Evolutionary conservation across 2,797 vertebrate genomes (phyloP).

Genomic region (Lepus oiostolus): DNA sequence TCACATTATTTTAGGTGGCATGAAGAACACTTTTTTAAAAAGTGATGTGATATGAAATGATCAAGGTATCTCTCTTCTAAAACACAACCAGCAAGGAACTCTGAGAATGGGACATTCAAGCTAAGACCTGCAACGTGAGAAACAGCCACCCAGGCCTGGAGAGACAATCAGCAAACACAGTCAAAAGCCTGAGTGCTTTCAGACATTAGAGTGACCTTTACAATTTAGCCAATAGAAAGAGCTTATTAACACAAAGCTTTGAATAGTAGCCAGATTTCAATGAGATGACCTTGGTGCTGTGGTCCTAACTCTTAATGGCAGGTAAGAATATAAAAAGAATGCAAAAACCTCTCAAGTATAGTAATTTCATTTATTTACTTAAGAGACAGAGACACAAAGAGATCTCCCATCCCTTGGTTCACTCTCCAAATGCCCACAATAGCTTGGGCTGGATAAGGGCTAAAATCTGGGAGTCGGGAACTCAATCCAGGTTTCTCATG

Average conservation of each 20-base stretch:
- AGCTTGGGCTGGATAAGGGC: too few relatives aligned
- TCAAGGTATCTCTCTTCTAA: neutral
- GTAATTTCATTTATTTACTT: neutral
- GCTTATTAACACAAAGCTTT: slow-evolving; percentile 6
- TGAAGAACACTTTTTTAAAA: neutral
- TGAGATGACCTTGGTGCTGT: neutral
- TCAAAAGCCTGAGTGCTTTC: neutral
- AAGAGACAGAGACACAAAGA: too few relatives aligned
- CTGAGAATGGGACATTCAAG: neutral
- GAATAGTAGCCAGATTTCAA: slow-evolving; percentile 13
- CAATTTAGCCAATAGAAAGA: neutral
- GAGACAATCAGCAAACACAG: neutral
- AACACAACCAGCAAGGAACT: neutral
- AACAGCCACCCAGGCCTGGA: neutral
- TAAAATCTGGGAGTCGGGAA: too few relatives aligned
- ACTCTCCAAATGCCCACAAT: too few relatives aligned
- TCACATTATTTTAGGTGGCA: neutral
- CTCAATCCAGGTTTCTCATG: too few relatives aligned
- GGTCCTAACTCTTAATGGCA: neutral
- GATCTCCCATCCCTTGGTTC: too few relatives aligned
- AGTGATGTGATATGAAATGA: neutral
- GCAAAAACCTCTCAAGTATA: neutral
- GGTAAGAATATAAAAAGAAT: neutral
- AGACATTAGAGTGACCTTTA: slow-evolving; percentile 50
- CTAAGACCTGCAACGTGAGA: neutral